These are phyloP conservation scores for Drosophila tsacasi DNA, from an alignment of 1,140 invertebrate species.

Conservation along the genomic window DNA sequence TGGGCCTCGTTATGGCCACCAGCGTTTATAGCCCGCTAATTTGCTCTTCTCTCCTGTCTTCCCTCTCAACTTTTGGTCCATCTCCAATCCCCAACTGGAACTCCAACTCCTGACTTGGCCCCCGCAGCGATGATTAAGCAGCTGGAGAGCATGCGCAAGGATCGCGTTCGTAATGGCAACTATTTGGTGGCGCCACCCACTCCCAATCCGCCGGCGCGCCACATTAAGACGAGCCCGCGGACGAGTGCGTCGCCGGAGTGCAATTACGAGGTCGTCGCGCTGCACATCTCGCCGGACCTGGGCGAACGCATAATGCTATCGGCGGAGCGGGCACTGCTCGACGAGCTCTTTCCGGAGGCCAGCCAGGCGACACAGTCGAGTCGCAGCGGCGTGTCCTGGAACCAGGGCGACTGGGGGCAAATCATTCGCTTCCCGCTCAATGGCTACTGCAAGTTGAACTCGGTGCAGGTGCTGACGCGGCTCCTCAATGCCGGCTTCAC, in stretches of 20 bases:
- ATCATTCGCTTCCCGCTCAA: slow-evolving; percentile 96
- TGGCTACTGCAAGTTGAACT: slow-evolving; percentile 96
- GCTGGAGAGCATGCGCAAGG: slow-evolving; percentile 91
- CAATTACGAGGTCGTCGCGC: slow-evolving; percentile 92
- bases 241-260: slow-evolving; percentile 82
- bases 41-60: slow-evolving; percentile 8
- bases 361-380: slow-evolving; percentile 93
- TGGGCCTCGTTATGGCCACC: slow-evolving; percentile 16
- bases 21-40: slow-evolving; percentile 45
- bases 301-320: slow-evolving; percentile 95
- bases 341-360: slow-evolving; percentile 95
- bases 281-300: slow-evolving; percentile 95
- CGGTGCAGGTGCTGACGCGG: slow-evolving; percentile 94
- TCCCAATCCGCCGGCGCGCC: slow-evolving; percentile 70
- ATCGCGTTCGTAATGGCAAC: slow-evolving; percentile 88
- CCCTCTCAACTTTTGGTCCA: neutral
- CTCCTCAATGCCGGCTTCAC: slow-evolving; percentile 94
- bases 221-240: slow-evolving; percentile 79
- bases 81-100: slow-evolving; percentile 9
- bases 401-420: slow-evolving; percentile 93
- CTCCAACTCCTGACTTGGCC: slow-evolving; percentile 43
- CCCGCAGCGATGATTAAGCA: slow-evolving; percentile 90
- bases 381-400: slow-evolving; percentile 92
- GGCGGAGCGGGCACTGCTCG: slow-evolving; percentile 91
- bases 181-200: slow-evolving; percentile 82